These are phyloP conservation scores for Omphaloscelis lunosa DNA, from an alignment of 2,888 invertebrate species.

Conservation along the genomic window DNA sequence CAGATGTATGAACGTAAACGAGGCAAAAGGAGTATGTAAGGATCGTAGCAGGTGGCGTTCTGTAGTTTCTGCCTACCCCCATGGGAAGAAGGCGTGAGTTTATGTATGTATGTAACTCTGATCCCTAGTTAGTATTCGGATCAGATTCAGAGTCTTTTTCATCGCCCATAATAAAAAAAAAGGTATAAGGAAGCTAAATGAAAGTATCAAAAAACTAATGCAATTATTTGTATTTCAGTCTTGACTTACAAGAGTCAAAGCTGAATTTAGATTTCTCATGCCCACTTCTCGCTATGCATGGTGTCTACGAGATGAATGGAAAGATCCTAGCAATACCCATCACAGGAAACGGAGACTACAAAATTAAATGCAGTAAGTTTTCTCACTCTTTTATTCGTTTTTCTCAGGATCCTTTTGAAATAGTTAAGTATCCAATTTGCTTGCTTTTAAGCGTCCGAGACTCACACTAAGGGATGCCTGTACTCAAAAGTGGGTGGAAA, in stretches of 20 bases:
- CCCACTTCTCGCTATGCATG: slow-evolving; percentile 39
- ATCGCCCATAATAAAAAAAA: background rate
- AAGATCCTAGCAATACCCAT: slow-evolving; percentile 46
- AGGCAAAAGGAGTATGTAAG: too few species aligned
- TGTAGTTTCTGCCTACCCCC: too few species aligned
- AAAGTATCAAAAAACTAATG: background rate
- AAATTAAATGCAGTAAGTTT: slow-evolving; percentile 46
- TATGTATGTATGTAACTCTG: too few species aligned
- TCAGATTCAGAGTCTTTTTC: background rate
- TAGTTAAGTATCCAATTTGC: background rate
- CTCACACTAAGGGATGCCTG: background rate
- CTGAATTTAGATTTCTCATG: slow-evolving; percentile 42
- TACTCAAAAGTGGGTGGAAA: background rate
- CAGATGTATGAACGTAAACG: too few species aligned
- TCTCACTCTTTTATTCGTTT: background rate
- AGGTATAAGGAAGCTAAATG: background rate
- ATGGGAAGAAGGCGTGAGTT: too few species aligned
- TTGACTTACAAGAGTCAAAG: slow-evolving; percentile 22
- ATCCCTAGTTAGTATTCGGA: background rate
- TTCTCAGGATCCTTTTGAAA: too few species aligned
- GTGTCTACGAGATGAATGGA: slow-evolving; percentile 48
- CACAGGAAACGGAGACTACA: slow-evolving; percentile 52
- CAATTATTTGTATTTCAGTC: slow-evolving; percentile 38
- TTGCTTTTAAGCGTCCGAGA: background rate
- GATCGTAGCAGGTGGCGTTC: too few species aligned